A percentile compares a stretch with the other conserved stretches of the same genome.
phyloP scores from a whole-genome alignment of 30 jellyfish, hydroid and myxozoan genomes.

The Turritopsis dohrnii region DNA sequence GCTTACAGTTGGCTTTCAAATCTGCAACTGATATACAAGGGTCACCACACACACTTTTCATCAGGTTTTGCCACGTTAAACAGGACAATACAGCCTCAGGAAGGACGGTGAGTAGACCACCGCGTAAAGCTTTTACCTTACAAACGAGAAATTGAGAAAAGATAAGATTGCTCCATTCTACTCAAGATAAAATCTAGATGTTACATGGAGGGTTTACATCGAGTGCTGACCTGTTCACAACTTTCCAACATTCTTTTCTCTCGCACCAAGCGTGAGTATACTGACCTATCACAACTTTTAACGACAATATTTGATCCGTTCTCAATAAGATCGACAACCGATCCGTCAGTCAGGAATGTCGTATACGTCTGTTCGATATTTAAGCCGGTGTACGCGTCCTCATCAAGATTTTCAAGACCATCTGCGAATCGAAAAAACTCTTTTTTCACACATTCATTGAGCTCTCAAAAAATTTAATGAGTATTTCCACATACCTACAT shows the following conservation, averaged over 20 bases:
- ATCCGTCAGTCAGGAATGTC: slow-evolving; percentile 57
- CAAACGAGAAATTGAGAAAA: too few relatives aligned
- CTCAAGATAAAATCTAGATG: too few relatives aligned
- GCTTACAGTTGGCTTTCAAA: slow-evolving; percentile 86
- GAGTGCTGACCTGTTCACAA: slow-evolving; percentile 53
- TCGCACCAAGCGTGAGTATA: slow-evolving; percentile 45
- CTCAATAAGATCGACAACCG: slow-evolving; percentile 28
- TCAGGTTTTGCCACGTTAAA: slow-evolving; percentile 78
- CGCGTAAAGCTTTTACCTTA: slow-evolving; percentile 79
- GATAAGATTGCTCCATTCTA: too few relatives aligned
- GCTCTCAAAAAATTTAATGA: background rate
- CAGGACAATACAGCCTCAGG: slow-evolving; percentile 81
- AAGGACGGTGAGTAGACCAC: slow-evolving; percentile 55
- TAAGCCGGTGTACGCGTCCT: slow-evolving; percentile 42
- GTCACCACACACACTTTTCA: slow-evolving; percentile 74
- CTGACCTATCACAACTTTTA: slow-evolving; percentile 29
- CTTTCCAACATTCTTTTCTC: slow-evolving; percentile 67
- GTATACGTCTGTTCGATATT: slow-evolving; percentile 42
- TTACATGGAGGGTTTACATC: too few relatives aligned
- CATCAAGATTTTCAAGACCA: slow-evolving; percentile 59
- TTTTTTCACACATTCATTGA: too few relatives aligned
- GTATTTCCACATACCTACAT: slow-evolving; percentile 39
- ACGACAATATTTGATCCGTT: slow-evolving; percentile 41
- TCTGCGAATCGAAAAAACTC: slow-evolving; percentile 28
- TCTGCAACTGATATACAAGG: slow-evolving; percentile 61